Conservation (phyloP, 2,113 vertebrate genomes). For the Chelonoidis abingdonii region DNA sequence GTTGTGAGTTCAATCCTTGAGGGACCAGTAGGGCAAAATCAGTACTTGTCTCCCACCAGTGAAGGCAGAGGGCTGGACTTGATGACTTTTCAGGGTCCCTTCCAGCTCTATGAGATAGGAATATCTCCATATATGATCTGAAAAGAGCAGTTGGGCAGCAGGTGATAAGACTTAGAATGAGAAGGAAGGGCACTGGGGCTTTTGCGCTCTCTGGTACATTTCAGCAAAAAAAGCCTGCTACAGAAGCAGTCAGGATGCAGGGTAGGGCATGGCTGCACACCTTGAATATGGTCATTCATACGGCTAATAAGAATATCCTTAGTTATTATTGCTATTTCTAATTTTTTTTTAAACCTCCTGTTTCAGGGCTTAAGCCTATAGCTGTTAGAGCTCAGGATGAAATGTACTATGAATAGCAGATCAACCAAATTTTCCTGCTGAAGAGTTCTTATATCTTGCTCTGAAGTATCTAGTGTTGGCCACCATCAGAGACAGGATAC, state of each 20-base stretch:
- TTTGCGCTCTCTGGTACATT: background rate
- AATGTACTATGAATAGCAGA: background rate
- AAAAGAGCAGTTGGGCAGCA: background rate
- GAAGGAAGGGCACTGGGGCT: background rate
- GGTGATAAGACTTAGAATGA: background rate
- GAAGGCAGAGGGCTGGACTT: too few species aligned
- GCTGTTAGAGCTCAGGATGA: background rate
- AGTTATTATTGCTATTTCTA: background rate
- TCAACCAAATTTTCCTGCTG: background rate
- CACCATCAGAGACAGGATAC: background rate
- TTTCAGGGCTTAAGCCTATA: background rate
- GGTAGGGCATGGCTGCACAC: too few species aligned
- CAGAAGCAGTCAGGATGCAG: background rate
- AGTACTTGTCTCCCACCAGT: too few species aligned
- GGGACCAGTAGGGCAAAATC: too few species aligned
- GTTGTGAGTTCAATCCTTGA: too few species aligned
- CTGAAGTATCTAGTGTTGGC: background rate
- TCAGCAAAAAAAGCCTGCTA: background rate
- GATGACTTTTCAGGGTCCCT: too few species aligned
- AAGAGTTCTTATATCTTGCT: background rate
- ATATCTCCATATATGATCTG: background rate
- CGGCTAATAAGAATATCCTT: background rate
- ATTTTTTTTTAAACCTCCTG: background rate
- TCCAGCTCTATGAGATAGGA: too few species aligned
- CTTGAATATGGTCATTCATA: background rate